Conservation (phyloP, 2,797 vertebrate genomes). For the Chaetodon trifasciatus region DNA sequence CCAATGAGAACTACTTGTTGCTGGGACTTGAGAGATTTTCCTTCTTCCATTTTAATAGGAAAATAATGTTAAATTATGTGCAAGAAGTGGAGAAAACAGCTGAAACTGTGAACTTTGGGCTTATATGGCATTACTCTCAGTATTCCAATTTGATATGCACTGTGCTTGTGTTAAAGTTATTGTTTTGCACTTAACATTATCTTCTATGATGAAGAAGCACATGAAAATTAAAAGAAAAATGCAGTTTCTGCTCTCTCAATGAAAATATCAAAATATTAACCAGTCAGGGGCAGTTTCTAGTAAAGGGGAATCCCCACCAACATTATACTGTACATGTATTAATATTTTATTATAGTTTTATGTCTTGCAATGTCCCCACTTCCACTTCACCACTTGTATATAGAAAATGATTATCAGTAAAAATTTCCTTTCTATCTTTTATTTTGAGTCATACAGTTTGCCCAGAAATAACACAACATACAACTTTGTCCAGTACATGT, state of each 20-base stretch:
- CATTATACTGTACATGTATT: neutral
- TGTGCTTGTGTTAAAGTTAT: neutral
- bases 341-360: neutral
- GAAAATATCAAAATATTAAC: neutral
- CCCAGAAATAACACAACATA: neutral
- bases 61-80: neutral
- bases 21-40: neutral
- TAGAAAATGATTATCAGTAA: neutral
- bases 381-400: neutral
- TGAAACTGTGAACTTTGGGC: neutral
- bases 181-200: neutral
- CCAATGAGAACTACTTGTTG: neutral
- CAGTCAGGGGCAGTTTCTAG: neutral
- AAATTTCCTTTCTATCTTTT: neutral
- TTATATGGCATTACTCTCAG: neutral
- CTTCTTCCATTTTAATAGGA: neutral
- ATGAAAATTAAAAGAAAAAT: no score
- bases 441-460: neutral
- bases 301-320: neutral
- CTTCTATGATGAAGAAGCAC: neutral
- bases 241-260: no score
- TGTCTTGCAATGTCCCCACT: neutral
- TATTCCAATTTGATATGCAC: neutral
- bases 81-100: neutral
- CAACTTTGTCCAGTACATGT: neutral